Percentiles rank a stretch among this genome's conserved stretches.
Evolutionary conservation across 2,888 invertebrate genomes (phyloP).

Genomic region (Eupithecia insigniata): DNA sequence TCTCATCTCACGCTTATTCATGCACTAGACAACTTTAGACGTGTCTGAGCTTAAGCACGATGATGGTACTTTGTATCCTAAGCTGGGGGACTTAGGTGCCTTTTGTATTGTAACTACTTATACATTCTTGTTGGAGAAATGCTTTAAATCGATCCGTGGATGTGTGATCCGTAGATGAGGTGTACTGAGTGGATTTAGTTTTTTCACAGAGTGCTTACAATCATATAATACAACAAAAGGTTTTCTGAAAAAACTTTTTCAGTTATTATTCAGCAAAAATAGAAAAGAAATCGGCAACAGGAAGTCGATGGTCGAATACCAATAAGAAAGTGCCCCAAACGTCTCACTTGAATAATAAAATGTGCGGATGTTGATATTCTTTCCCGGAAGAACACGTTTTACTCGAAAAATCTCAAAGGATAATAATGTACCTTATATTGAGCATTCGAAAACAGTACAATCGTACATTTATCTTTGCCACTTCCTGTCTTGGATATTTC

Average conservation of each 20-base stretch:
- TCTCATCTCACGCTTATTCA: conserved; percentile 40
- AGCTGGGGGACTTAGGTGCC: conserved; percentile 11
- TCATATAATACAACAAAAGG: background rate
- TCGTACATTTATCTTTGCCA: background rate
- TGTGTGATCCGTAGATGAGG: background rate
- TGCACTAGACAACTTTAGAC: conserved; percentile 32
- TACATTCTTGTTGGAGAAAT: background rate
- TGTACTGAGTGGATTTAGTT: background rate
- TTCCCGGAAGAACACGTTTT: conserved; percentile 32
- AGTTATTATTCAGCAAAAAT: conserved; percentile 29
- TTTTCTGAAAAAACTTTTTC: background rate
- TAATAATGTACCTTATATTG: background rate
- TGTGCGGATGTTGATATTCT: conserved; percentile 39
- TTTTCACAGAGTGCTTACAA: background rate
- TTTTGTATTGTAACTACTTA: conserved; percentile 13
- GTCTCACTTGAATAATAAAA: conserved; percentile 44
- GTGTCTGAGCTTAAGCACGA: conserved; percentile 28
- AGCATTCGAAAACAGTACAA: conserved; percentile 2
- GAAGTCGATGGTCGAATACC: conserved; percentile 40
- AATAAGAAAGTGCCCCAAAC: conserved; percentile 38
- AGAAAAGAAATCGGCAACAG: conserved; percentile 35
- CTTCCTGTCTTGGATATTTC: background rate
- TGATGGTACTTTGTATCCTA: conserved; percentile 22
- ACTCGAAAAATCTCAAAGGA: conserved; percentile 24
- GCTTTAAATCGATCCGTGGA: background rate